Base-by-base conservation (phyloP, 2,888 invertebrate genomes). In the Noctua comes region DNA sequence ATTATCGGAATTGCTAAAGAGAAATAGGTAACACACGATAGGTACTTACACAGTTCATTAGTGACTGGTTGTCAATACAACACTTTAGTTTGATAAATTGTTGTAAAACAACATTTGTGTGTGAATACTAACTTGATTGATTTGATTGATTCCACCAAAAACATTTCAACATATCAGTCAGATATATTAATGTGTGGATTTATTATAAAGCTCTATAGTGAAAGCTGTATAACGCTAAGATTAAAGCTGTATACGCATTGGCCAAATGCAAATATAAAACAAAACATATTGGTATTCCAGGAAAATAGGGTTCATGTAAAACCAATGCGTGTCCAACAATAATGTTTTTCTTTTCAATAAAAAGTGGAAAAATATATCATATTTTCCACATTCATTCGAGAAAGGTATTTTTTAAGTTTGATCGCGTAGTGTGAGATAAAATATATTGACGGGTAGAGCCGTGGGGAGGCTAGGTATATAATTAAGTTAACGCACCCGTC, bases 401-500 rank as follows among this genome's bases (percentile, higher is more conserved):
- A 72, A 62, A 65, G 46, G 64, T 62, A 74, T 76, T 86, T 77
- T 86, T 79, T 78, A 64, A 79, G 76, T 77, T 86, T 72, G 71
- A 76, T 79, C 71, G 75, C 76, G 69, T 88, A 78, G 82, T 81
- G 82, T 72, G 80, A 86, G 82, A 86, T 79, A 81, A 85, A 79
- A 86, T 80, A 77, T 89, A 83, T 86, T 82, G 79, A 77, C 81
- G 83, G 83, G 81, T 75, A 86, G 81, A 83, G 83, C 88, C 88
- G 84, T 82, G 79, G 86, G 85, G 83, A 75, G 86, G 83, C 87
- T 88, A 90, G 89, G 87, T 92, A 90, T 91, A 91, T 92, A 94
- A 94, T 94, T 92, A 93, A 93, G 92, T 92, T 91, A 92, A 92
- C 91, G 92, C 92, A 92, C 91, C 90, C 91, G 91, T 92, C 93